Conservation (phyloP, 2,888 invertebrate genomes). For the Nipponacmea schrenckii region DNA sequence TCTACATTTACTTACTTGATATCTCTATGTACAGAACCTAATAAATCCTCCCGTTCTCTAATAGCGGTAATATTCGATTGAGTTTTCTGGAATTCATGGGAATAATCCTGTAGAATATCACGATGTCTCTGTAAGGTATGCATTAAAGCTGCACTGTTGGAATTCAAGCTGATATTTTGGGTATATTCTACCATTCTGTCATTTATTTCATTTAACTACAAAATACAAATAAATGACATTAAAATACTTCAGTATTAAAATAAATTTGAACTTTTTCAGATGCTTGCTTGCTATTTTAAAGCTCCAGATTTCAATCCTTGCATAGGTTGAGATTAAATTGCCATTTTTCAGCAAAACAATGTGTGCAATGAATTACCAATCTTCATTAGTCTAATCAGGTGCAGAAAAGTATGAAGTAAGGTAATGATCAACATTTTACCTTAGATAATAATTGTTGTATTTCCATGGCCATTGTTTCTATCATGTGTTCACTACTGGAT, state of each 20-base stretch:
- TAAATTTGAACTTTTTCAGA: too few relatives aligned
- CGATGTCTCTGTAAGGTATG: slow-evolving; percentile 95
- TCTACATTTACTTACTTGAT: slow-evolving; percentile 73
- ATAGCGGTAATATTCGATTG: slow-evolving; percentile 74
- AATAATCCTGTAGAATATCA: slow-evolving; percentile 94
- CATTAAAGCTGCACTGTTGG: slow-evolving; percentile 80
- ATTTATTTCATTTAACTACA: slow-evolving; percentile 83
- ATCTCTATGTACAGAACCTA: slow-evolving; percentile 74
- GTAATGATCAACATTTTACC: slow-evolving; percentile 33
- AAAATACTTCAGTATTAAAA: neutral
- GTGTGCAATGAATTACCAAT: too few relatives aligned
- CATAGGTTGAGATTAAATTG: too few relatives aligned
- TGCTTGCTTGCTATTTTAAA: too few relatives aligned
- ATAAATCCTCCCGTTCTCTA: slow-evolving; percentile 87
- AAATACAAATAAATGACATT: slow-evolving; percentile 20
- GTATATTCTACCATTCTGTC: slow-evolving; percentile 69
- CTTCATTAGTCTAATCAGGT: too few relatives aligned
- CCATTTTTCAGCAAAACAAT: too few relatives aligned
- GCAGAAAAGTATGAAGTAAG: too few relatives aligned
- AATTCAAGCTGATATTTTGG: slow-evolving; percentile 60
- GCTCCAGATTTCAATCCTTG: too few relatives aligned
- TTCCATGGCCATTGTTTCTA: slow-evolving; percentile 91
- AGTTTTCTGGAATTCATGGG: slow-evolving; percentile 89
- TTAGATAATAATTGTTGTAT: slow-evolving; percentile 84
- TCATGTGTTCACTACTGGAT: slow-evolving; percentile 81